A percentile compares a stretch with the other conserved stretches of the same genome.
phyloP scores from a whole-genome alignment of 2,888 invertebrate genomes.

The Trachelus tabidus region DNA sequence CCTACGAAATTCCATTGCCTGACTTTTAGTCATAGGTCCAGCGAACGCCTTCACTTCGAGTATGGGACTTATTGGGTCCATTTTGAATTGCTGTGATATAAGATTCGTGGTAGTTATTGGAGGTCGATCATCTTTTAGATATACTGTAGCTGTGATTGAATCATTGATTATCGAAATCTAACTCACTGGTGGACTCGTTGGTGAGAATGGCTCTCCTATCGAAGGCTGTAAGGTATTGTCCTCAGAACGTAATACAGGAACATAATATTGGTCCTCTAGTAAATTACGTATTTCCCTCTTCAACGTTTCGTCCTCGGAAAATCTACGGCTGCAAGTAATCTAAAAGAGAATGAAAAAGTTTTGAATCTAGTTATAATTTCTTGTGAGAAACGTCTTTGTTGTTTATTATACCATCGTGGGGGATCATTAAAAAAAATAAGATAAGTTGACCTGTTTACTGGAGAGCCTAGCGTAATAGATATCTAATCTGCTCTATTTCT shows the following conservation, averaged over 20 bases:
- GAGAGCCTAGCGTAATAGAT: no score
- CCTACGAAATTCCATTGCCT: constrained; percentile 78
- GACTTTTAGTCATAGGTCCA: constrained; percentile 87
- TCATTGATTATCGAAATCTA: background rate
- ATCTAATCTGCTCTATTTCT: no score
- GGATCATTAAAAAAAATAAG: no score
- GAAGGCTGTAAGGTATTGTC: constrained; percentile 81
- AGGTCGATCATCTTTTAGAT: background rate
- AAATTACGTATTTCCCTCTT: constrained; percentile 71
- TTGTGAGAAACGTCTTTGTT: no score
- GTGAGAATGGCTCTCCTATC: constrained; percentile 84
- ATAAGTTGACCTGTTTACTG: no score
- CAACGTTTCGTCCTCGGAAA: constrained; percentile 64
- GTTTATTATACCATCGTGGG: no score
- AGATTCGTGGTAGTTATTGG: background rate
- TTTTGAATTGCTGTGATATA: constrained; percentile 70
- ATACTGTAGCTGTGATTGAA: background rate
- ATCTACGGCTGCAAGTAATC: constrained; percentile 80
- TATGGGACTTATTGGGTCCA: constrained; percentile 76
- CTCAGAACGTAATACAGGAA: constrained; percentile 85
- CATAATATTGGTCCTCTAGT: constrained; percentile 83
- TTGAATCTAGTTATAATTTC: background rate
- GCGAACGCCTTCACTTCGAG: constrained; percentile 87
- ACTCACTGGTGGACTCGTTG: constrained; percentile 75
- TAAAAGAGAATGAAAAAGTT: constrained; percentile 58